These are phyloP conservation scores for Cyaniris semiargus DNA, from an alignment of 2,888 invertebrate genomes.

Conservation along the genomic window DNA sequence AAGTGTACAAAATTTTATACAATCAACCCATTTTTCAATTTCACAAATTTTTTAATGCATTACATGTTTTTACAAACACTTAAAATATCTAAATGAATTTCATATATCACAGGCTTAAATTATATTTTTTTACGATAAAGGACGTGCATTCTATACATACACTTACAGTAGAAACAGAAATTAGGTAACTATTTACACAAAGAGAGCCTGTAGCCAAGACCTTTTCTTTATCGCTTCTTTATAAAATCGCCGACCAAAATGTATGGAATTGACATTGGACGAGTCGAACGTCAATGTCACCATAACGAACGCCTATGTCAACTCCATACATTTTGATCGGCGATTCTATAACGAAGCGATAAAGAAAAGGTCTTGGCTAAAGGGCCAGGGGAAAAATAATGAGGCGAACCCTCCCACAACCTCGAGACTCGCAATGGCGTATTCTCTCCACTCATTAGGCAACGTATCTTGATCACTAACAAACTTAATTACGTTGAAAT, in stretches of 20 bases:
- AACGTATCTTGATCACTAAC: conserved; percentile 57
- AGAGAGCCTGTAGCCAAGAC: conserved; percentile 41
- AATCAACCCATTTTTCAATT: conserved; percentile 11
- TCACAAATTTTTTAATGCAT: conserved; percentile 35
- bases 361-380: too few relatives aligned
- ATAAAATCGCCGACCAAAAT: too few relatives aligned
- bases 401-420: conserved; percentile 79
- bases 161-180: conserved; percentile 70
- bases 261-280: too few relatives aligned
- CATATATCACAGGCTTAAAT: conserved; percentile 80
- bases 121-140: conserved; percentile 71
- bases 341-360: too few relatives aligned
- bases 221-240: too few relatives aligned
- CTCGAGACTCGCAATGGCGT: conserved; percentile 77
- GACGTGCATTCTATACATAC: conserved; percentile 79
- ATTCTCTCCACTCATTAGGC: conserved; percentile 60
- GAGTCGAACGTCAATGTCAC: too few relatives aligned
- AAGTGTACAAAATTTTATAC: conserved; percentile 17
- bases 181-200: conserved; percentile 80
- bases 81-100: conserved; percentile 70
- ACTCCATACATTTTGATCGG: too few relatives aligned
- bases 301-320: too few relatives aligned
- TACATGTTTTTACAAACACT: conserved; percentile 54
- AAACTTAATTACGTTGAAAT: conserved; percentile 45
- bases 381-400: conserved; percentile 71